Conservation (phyloP, 23 tunicate species). For the Corella eumyota region DNA sequence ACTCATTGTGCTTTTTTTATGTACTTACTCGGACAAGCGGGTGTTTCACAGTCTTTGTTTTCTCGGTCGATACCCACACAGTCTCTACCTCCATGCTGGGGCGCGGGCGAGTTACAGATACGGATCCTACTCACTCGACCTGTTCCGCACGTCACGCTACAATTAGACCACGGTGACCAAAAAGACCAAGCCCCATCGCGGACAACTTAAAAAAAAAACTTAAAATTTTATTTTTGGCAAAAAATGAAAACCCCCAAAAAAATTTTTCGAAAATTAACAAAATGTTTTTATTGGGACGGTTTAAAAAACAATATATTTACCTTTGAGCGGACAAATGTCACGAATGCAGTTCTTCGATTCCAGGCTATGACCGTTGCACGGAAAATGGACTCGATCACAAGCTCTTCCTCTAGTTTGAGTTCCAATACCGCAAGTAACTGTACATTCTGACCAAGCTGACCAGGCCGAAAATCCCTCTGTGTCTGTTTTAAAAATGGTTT, state of each 20-base stretch:
- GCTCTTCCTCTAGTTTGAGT: slow-evolving; percentile 65
- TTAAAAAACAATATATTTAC: too few relatives aligned
- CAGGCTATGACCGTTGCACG: slow-evolving; percentile 51
- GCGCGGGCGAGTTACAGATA: slow-evolving; percentile 72
- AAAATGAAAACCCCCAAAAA: too few relatives aligned
- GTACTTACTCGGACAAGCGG: slow-evolving; percentile 77
- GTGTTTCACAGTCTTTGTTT: slow-evolving; percentile 27
- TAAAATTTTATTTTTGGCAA: too few relatives aligned
- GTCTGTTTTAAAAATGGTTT: slow-evolving; percentile 17
- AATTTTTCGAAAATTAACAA: too few relatives aligned
- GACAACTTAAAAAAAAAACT: too few relatives aligned
- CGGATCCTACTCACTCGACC: slow-evolving; percentile 51
- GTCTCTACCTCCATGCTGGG: slow-evolving; percentile 62
- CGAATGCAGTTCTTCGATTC: slow-evolving; percentile 46
- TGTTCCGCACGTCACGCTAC: slow-evolving; percentile 78
- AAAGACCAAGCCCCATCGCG: slow-evolving; percentile 79
- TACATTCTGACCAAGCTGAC: slow-evolving; percentile 85
- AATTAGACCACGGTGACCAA: slow-evolving; percentile 81
- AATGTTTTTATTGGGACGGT: too few relatives aligned
- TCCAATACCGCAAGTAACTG: slow-evolving; percentile 84
- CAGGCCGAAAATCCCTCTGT: slow-evolving; percentile 67
- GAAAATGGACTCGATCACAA: slow-evolving; percentile 60
- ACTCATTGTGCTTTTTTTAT: too few relatives aligned
- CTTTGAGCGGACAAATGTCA: too few relatives aligned
- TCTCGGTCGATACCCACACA: slow-evolving; percentile 48